Base-by-base conservation (phyloP, 2,888 invertebrate genomes). In the Epirrhoe tristata region DNA sequence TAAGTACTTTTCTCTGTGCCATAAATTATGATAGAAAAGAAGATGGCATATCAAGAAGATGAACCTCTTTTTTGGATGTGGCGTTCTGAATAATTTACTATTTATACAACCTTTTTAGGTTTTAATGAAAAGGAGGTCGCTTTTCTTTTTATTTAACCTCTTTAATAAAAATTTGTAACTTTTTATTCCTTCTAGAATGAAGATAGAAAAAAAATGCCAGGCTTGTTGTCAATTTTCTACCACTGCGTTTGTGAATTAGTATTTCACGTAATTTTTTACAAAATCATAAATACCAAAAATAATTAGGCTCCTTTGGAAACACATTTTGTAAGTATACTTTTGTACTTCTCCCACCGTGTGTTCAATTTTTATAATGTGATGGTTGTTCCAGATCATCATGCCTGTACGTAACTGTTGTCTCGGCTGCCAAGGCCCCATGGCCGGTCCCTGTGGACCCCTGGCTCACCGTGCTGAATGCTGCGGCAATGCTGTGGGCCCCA, bases 331-430 rank as follows among this genome's bases (percentile, higher is more conserved):
- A 50, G 66, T 58, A 17, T 5, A 14, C 10, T 53, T 32, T 10
- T 39, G 17, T 48, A 16, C 14, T 46, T 14, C 3, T 24, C 24
- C 3, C 24, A 1, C 24, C 1, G 1, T 3, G 24, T 46, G 46
- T 46, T 16, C 16, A 16, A 48, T 3, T 14, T 8, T 16, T 31
- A 12, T 51, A 39, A 14, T 51, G 39, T 46, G 10, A 66, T 51
- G 39, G 12, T 58, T 43, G 6, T 66, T 71, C 60, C 46, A 67
- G 67, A 59, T 65, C 24, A 58, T 61, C 69, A 91, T 91, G 91
- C 89, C 91, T n/a, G 90, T 91, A 31, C 82, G 89, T n/a, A 91
- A 90, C 73, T 91, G 91, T 71, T 92, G 91, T 57, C 74, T 83
- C 6, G 89, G 90, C 3, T 91, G 91, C 71, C 91, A 91, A 24